Evolutionary conservation across 2,888 invertebrate species (phyloP), one percentile per base, ranked within the genome.

Genomic region (Lathronympha strigana): DNA sequence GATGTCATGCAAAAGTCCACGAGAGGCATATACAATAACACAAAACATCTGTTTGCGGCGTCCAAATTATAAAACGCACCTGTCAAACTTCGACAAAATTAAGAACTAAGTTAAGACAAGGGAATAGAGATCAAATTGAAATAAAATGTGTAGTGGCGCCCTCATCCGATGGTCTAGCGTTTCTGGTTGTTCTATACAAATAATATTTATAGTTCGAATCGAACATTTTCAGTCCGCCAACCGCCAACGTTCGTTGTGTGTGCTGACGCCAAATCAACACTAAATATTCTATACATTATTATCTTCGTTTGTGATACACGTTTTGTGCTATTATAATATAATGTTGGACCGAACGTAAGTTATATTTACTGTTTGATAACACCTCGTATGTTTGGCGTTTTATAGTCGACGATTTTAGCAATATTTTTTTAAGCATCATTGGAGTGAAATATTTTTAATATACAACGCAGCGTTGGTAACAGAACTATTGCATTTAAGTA

Each of bases 1-100:
- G 64, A 58, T 43, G 40, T 58, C 58, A 64, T 40, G 51, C 58
- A 64, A 51, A 58, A 58, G 9, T 33, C 31, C 51, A 60, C 53
- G 43, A 3, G 33, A 33, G 33, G 33, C 33, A 11, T 11, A 25
- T 19, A 40, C 21, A 33, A 33, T 43, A 58, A 40, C 23, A 64
- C 21, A 43, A 51, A 63, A 58, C 57, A 63, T 63, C 63, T 63
- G 57, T 57, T 64, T 13, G 33, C 15, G 9, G n/a, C 28, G 15
- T 4, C 49, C 45, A 60, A 9, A 15, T 51, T 58, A 36, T 25
- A 15, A 19, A 36, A 58, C 11, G 6, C 8, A n/a, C 21, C 36
- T 45, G 64, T 28, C 45, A 60, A 51, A 17, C 11, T 25, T 8
- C 13, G 51, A 45, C 19, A 11, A 49, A 53, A 51, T 17, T 31